A percentile compares a stretch with the other conserved stretches of the same genome.
Evolutionary conservation across 2,888 invertebrate species (phyloP).

Genomic region (Agrenia bidenticulata): DNA sequence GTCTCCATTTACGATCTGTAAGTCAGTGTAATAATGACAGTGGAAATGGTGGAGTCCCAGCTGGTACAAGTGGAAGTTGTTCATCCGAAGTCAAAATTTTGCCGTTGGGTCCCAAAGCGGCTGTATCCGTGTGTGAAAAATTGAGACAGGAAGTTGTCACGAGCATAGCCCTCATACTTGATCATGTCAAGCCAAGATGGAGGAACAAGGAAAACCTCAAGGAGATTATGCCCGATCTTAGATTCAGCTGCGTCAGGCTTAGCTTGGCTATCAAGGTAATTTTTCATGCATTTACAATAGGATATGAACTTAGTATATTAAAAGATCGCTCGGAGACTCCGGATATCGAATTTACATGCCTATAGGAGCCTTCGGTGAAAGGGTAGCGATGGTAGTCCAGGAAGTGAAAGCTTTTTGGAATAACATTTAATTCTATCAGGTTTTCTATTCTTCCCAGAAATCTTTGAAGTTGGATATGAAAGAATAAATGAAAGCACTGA

Average conservation of each 20-base stretch:
- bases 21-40: neutral
- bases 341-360: no score
- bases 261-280: constrained; percentile 50
- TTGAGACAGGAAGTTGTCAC: constrained; percentile 77
- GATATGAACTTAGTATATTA: no score
- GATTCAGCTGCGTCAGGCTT: constrained; percentile 45
- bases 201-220: constrained; percentile 76
- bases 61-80: neutral
- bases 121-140: constrained; percentile 72
- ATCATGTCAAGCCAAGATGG: constrained; percentile 76
- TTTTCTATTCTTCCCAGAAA: no score
- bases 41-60: neutral
- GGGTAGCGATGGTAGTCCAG: no score
- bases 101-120: constrained; percentile 72
- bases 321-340: no score
- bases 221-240: constrained; percentile 56
- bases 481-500: no score
- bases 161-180: constrained; percentile 74
- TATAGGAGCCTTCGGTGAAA: no score
- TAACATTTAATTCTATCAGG: no score
- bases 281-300: no score
- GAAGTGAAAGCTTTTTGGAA: no score
- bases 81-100: constrained; percentile 61
- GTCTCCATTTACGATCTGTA: neutral
- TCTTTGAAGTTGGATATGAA: no score